A percentile compares a stretch with the other conserved stretches of the same genome.
Evolutionary conservation across 2,888 invertebrate species (phyloP).

Genomic region (Erebia palarica): DNA sequence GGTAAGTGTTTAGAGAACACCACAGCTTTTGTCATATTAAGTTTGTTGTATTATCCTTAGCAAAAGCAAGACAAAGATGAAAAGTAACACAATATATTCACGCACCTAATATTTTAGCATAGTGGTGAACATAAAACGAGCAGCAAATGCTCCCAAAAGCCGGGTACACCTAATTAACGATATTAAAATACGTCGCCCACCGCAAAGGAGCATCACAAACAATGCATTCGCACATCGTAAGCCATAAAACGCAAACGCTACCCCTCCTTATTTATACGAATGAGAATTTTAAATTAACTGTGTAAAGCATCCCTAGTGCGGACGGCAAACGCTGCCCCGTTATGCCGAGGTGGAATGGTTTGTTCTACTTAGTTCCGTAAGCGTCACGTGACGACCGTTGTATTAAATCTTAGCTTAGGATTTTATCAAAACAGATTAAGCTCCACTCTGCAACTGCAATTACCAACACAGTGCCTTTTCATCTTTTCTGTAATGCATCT

Average conservation of each 20-base stretch:
- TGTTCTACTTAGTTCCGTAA: slow-evolving; percentile 49
- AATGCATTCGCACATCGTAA: slow-evolving; percentile 77
- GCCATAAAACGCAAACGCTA: slow-evolving; percentile 81
- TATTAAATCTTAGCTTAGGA: too few relatives aligned
- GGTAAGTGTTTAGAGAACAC: too few relatives aligned
- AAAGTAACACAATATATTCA: slow-evolving; percentile 23
- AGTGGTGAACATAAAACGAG: slow-evolving; percentile 40
- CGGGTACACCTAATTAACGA: slow-evolving; percentile 80
- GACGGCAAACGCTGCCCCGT: slow-evolving; percentile 56
- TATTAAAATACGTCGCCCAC: slow-evolving; percentile 77
- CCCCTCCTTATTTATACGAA: slow-evolving; percentile 81
- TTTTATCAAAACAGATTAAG: too few relatives aligned
- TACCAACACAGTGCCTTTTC: too few relatives aligned
- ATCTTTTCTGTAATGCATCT: too few relatives aligned
- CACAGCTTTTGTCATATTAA: too few relatives aligned
- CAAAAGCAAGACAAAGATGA: background rate
- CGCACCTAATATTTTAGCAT: slow-evolving; percentile 32
- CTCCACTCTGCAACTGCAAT: too few relatives aligned
- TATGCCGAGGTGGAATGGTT: slow-evolving; percentile 50
- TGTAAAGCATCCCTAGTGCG: slow-evolving; percentile 72
- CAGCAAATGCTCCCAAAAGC: slow-evolving; percentile 51
- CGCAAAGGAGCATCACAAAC: slow-evolving; percentile 74
- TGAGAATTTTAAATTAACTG: slow-evolving; percentile 83
- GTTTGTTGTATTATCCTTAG: background rate
- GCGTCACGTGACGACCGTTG: too few relatives aligned